Base-by-base conservation (phyloP, 2,888 invertebrate species). In the Sminthurides aquaticus region DNA sequence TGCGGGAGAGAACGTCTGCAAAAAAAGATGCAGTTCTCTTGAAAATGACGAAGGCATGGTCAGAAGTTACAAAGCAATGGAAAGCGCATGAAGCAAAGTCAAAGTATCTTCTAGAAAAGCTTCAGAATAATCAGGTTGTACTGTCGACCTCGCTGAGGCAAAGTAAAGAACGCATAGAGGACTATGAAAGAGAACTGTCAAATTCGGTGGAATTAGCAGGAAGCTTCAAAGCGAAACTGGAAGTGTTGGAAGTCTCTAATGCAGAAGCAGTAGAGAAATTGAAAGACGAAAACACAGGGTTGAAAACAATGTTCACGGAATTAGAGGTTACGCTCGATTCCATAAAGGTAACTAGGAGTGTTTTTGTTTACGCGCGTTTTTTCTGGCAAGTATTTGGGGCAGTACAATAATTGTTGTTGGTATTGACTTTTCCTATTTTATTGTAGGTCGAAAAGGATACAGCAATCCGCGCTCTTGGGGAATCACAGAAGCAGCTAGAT, bases 101-200 rank as follows among this genome's bases (percentile, higher is more conserved):
- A 11, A 69, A 65, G 34, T 48, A 54, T 8, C 49, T 67, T 8
- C 57, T 70, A 3, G 65, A 24, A 26, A 71, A 71, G 55, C 60
- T 74, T 18, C 69, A 72, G 55, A 57, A 62, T 8, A 70, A 73
- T 55, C 73, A 74, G 49, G 62, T 56, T n/a, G 20, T 60, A 20
- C 62, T 73, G 2, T 64, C 65, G 15, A 59, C 63, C 22, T 63
- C 68, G 3, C 66, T 69, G 49, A 62, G 62, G 22, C 43, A 64
- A 52, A 68, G 63, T 27, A 65, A 66, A 59, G 68, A 69, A 28
- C 58, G 69, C 29, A 69, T 72, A 26, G 60, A 60, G 0, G 64
- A 68, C 11, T 74, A 72, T 57, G 72, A 72, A 60, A 69, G 66
- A 27, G 71, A 74, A 52, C 64, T 74, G 24, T 66, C 66, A 25